Evolutionary conservation across 1,140 invertebrate genomes (phyloP).

Genomic region (Proctacanthus coquilletti): DNA sequence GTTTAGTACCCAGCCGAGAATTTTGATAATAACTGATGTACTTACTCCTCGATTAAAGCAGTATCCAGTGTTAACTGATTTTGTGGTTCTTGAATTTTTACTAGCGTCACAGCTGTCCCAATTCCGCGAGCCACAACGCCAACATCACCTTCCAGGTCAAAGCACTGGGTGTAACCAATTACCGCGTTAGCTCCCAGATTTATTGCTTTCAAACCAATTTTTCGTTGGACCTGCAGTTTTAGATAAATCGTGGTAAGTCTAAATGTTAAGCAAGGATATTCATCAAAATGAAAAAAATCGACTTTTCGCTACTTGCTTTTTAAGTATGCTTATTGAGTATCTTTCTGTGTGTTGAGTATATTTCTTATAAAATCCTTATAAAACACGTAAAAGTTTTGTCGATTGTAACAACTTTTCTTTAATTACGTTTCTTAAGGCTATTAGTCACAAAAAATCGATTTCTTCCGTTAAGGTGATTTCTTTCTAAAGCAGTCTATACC

Average conservation of each 20-base stretch:
- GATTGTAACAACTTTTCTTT: too few relatives aligned
- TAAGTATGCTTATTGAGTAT: too few relatives aligned
- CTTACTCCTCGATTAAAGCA: slow-evolving; percentile 44
- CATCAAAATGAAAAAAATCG: too few relatives aligned
- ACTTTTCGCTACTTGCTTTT: too few relatives aligned
- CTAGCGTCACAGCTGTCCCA: slow-evolving; percentile 72
- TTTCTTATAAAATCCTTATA: too few relatives aligned
- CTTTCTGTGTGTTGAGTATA: too few relatives aligned
- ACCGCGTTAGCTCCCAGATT: slow-evolving; percentile 92
- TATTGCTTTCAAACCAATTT: slow-evolving; percentile 86
- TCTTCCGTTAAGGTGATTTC: not conserved
- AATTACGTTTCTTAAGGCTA: not conserved
- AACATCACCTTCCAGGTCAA: slow-evolving; percentile 93
- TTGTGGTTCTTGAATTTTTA: slow-evolving; percentile 36
- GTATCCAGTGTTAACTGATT: slow-evolving; percentile 27
- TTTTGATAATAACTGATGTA: too few relatives aligned
- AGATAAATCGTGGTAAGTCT: too few relatives aligned
- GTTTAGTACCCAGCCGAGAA: too few relatives aligned
- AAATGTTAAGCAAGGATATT: too few relatives aligned
- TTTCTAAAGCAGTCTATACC: too few relatives aligned
- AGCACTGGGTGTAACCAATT: slow-evolving; percentile 86
- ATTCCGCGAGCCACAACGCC: slow-evolving; percentile 87
- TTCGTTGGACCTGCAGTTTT: slow-evolving; percentile 50
- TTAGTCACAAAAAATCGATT: not conserved
- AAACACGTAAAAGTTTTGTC: too few relatives aligned